phyloP scores from a whole-genome alignment of 1,140 invertebrate genomes.

The Ooceraea biroi region DNA sequence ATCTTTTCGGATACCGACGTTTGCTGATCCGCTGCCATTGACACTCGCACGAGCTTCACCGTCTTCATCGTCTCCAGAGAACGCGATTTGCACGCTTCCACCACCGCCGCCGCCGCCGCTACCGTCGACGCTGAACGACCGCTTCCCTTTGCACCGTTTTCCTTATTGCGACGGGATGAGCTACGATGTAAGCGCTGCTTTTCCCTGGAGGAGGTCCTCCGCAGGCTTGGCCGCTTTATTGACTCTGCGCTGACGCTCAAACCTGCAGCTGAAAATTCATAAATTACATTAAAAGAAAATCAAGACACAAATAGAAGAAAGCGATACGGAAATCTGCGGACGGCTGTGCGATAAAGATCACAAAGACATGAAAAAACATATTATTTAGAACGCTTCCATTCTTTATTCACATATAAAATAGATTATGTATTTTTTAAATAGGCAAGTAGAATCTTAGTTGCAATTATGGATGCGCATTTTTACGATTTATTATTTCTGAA shows the following conservation, averaged over 20 bases:
- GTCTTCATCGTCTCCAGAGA: slow-evolving; percentile 85
- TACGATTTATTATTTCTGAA: too few species aligned
- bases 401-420: too few species aligned
- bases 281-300: slow-evolving; percentile 2
- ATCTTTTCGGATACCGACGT: slow-evolving; percentile 76
- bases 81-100: slow-evolving; percentile 83
- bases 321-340: not conserved
- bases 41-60: slow-evolving; percentile 82
- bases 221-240: slow-evolving; percentile 88
- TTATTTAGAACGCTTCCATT: too few species aligned
- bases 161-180: slow-evolving; percentile 90
- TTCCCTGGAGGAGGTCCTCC: slow-evolving; percentile 89
- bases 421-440: too few species aligned
- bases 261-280: slow-evolving; percentile 83
- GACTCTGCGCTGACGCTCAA: slow-evolving; percentile 90
- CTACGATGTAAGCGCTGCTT: slow-evolving; percentile 89
- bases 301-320: not conserved
- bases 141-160: slow-evolving; percentile 87
- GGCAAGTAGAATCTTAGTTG: too few species aligned
- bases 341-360: too few species aligned
- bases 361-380: too few species aligned
- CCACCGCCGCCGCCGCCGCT: slow-evolving; percentile 52
- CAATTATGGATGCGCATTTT: too few species aligned
- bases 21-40: slow-evolving; percentile 80
- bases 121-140: not conserved